Evolutionary conservation across 2,113 vertebrate genomes (phyloP), one percentile per base, ranked within the genome.

Genomic region (Antigone vipio): DNA sequence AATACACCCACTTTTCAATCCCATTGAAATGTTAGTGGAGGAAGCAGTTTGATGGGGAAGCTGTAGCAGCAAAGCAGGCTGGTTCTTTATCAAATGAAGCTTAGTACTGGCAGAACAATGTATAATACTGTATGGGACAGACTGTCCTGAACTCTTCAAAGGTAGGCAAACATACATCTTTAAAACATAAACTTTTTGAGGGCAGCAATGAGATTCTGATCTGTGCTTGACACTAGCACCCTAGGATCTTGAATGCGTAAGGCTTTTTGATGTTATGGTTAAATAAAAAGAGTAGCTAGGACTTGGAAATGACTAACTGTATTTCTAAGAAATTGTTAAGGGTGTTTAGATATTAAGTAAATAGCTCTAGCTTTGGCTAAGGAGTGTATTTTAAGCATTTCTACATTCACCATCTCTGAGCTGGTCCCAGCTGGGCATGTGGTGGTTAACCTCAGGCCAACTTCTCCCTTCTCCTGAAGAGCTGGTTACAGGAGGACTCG

Each of bases 401-500:
- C 49, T 78, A 52, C 52, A 74, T 32, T 52, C 24, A 72, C 53
- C 49, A 64, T 42, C 69, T 82, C 80, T 72, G 50, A 95, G 64
- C 11, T n/a, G 75, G 72, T 92, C 88, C 30, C 90, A 95, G 55
- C 59, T 93, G 89, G 63, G 59, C 81, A 85, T 38, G 74, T 52
- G 74, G 82, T 88, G 29, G 69, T 85, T 95, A 96, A 94, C 84
- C 69, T 89, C 77, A 93, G 29, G 74, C 50, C 76, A 91, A 26
- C 45, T 79, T 89, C 66, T 86, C 56, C 40, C 22, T 83, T 60
- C 58, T 91, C 71, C 47, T 2, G 0, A 89, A 91, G 85, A 85
- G 58, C 40, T 90, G 56, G 76, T 94, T 93, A 73, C 38, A 90
- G 72, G 35, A 96, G 35, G 72, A 93, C 68, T 79, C 2, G 5